Conservation (phyloP, 2,797 vertebrate species). For the Phrynocephalus forsythii region DNA sequence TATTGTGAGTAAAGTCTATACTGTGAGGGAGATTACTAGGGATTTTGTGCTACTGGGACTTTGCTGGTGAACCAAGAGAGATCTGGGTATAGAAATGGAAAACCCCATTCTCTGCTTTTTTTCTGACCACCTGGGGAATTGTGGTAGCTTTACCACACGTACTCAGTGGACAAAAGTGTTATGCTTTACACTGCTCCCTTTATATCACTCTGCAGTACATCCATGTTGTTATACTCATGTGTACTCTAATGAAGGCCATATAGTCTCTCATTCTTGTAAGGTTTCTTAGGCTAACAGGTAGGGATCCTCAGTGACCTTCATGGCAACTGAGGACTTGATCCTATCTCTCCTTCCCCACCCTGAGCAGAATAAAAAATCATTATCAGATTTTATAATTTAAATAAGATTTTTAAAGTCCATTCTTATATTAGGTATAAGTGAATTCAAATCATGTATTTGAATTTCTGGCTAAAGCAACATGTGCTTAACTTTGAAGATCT, state of each 20-base stretch:
- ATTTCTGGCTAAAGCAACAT: not conserved
- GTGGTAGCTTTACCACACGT: not conserved
- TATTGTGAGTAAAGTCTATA: not conserved
- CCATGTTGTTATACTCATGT: not conserved
- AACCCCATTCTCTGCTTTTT: not conserved
- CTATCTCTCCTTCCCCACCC: not conserved
- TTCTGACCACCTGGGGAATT: rapidly evolving
- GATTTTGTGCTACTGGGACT: not conserved
- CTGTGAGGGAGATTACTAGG: not conserved
- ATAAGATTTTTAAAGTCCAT: too few relatives aligned
- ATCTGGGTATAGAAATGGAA: not conserved
- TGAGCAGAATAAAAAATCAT: too few relatives aligned
- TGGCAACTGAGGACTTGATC: not conserved
- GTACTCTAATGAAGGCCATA: not conserved
- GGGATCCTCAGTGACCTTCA: not conserved
- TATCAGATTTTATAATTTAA: too few relatives aligned
- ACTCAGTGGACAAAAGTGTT: rapidly evolving
- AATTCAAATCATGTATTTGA: not conserved
- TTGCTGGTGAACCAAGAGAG: not conserved
- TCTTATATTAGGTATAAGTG: not conserved
- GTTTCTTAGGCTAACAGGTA: not conserved
- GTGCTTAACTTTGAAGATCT: not conserved
- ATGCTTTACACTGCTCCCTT: not conserved
- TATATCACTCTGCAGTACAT: not conserved
- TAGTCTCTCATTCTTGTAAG: too few relatives aligned